phyloP scores from a whole-genome alignment of 2,113 vertebrate genomes.

The Corvus hawaiiensis region DNA sequence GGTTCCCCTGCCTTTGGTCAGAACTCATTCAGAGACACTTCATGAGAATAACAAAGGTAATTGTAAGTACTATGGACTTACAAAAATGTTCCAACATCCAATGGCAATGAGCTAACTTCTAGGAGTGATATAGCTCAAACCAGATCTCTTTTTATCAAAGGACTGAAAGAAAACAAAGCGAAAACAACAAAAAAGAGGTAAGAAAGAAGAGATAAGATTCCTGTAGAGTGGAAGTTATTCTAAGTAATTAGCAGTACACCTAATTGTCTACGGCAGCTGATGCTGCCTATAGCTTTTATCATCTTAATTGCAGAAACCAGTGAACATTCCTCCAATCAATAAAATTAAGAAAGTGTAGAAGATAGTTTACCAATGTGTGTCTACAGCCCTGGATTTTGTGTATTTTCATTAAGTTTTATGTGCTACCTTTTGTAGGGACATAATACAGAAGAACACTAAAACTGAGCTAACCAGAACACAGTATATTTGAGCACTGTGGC shows the following conservation, averaged over 20 bases:
- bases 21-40: not conserved
- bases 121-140: not conserved
- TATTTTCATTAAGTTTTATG: not conserved
- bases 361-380: not conserved
- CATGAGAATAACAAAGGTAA: not conserved
- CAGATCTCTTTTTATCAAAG: not conserved
- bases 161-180: not conserved
- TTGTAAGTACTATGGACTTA: not conserved
- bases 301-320: not conserved
- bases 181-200: not conserved
- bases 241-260: not conserved
- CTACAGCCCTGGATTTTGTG: not conserved
- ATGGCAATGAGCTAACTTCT: not conserved
- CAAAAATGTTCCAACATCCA: not conserved
- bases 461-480: not conserved
- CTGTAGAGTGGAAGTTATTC: not conserved
- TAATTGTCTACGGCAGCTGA: not conserved
- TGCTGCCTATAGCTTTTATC: not conserved
- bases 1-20: not conserved
- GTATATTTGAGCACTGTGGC: fast-evolving
- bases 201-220: not conserved
- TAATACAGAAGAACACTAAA: not conserved
- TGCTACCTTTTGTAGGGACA: not conserved
- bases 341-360: not conserved
- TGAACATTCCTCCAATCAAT: not conserved